A percentile compares a stretch with the other conserved stretches of the same genome.
Evolutionary conservation across 1,140 invertebrate genomes (phyloP).

Genomic region (Parasteatoda tepidariorum): DNA sequence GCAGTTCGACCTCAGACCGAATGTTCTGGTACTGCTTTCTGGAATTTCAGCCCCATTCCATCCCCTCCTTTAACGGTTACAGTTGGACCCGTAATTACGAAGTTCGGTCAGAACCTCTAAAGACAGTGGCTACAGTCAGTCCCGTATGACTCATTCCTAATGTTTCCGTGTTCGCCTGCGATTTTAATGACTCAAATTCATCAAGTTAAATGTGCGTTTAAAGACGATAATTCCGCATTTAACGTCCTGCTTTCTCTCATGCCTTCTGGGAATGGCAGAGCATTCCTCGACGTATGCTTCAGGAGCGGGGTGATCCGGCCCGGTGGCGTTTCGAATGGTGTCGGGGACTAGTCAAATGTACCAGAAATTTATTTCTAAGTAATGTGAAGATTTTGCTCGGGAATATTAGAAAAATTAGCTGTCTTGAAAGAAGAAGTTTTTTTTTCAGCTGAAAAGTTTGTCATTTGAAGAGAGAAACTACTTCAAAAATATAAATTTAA

Average conservation of each 20-base stretch:
- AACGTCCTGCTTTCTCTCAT: constrained; percentile 3
- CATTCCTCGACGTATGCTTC: neutral
- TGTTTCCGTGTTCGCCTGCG: constrained; percentile 40
- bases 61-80: neutral
- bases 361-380: neutral
- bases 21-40: neutral
- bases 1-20: constrained; percentile 23
- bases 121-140: neutral
- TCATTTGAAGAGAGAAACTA: too few relatives aligned
- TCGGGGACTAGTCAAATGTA: too few relatives aligned
- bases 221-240: constrained; percentile 47
- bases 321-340: neutral
- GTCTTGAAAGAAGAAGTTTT: too few relatives aligned
- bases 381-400: too few relatives aligned
- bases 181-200: constrained; percentile 54
- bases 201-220: constrained; percentile 54
- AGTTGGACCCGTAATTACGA: constrained; percentile 19
- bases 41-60: constrained; percentile 1
- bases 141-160: constrained; percentile 39
- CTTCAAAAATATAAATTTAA: too few relatives aligned
- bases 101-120: neutral
- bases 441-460: too few relatives aligned
- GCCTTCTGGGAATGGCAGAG: neutral
- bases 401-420: too few relatives aligned
- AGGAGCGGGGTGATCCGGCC: neutral